Percentiles rank a stretch among this genome's conserved stretches.
phyloP scores from a whole-genome alignment of 2,888 invertebrate species.

The Smittia sp. region DNA sequence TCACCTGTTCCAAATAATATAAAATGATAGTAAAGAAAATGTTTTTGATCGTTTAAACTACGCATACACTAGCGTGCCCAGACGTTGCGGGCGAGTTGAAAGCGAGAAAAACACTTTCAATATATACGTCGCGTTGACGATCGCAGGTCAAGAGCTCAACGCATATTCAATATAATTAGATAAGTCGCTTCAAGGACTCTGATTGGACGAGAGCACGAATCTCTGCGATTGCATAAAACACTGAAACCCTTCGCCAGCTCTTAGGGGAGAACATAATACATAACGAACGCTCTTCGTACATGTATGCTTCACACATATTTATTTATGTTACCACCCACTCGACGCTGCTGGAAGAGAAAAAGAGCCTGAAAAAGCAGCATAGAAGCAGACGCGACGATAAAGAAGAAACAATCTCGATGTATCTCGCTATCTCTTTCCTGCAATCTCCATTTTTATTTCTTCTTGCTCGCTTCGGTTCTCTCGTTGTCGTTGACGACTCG shows the following conservation, averaged over 20 bases:
- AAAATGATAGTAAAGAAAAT: constrained; percentile 1
- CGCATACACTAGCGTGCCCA: neutral
- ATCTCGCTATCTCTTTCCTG: constrained; percentile 24
- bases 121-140: neutral
- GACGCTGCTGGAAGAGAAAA: neutral
- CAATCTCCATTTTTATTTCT: constrained; percentile 39
- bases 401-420: constrained; percentile 24
- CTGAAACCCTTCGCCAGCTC: no score
- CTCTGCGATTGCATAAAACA: neutral
- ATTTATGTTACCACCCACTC: constrained; percentile 25
- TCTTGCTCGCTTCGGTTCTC: constrained; percentile 22
- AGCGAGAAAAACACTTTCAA: neutral
- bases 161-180: neutral
- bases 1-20: constrained; percentile 27
- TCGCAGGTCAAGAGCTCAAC: neutral
- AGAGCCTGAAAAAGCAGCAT: constrained; percentile 1
- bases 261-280: constrained; percentile 17
- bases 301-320: neutral
- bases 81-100: no score
- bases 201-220: constrained; percentile 19
- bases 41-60: neutral
- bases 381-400: constrained; percentile 20
- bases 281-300: neutral
- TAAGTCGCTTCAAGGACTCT: constrained; percentile 32
- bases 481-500: neutral